A percentile compares a stretch with the other conserved stretches of the same genome.
Evolutionary conservation across 2,888 invertebrate species (phyloP).

Genomic region (Phaonia tiefii): DNA sequence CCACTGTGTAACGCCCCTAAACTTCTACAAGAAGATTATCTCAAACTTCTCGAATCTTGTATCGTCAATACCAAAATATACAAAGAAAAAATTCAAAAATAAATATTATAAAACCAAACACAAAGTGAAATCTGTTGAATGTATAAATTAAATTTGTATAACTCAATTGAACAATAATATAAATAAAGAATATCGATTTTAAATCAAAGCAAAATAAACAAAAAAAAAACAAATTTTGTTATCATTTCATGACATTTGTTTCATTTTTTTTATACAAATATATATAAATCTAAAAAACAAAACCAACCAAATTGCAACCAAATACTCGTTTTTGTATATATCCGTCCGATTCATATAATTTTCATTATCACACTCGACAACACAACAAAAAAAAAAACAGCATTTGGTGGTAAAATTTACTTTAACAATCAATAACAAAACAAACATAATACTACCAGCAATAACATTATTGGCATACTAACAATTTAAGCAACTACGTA

Average conservation of each 20-base stretch:
- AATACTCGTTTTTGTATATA: slow-evolving; percentile 60
- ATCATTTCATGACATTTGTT: slow-evolving; percentile 6
- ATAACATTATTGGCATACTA: background rate
- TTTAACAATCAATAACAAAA: slow-evolving; percentile 10
- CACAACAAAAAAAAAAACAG: slow-evolving; percentile 18
- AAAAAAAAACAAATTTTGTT: slow-evolving; percentile 17
- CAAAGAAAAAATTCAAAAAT: slow-evolving; percentile 3
- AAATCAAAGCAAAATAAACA: slow-evolving; percentile 12
- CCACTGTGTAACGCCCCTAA: too few relatives aligned
- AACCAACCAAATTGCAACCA: background rate
- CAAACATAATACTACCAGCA: slow-evolving; percentile 18
- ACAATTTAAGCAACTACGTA: background rate
- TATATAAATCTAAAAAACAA: too few relatives aligned
- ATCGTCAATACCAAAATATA: too few relatives aligned
- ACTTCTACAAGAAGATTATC: too few relatives aligned
- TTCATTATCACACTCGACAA: slow-evolving; percentile 17
- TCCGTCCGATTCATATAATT: slow-evolving; percentile 61
- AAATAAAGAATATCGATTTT: slow-evolving; percentile 29
- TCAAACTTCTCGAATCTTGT: too few relatives aligned
- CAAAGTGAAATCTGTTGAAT: background rate
- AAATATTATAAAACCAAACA: slow-evolving; percentile 19
- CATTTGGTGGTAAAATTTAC: slow-evolving; percentile 7
- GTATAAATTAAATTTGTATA: slow-evolving; percentile 17
- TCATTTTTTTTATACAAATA: slow-evolving; percentile 6
- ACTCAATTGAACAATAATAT: background rate